Percentiles rank a stretch among this genome's conserved stretches.
Evolutionary conservation across 2,888 invertebrate genomes (phyloP).

Genomic region (Napeogenes sylphis): DNA sequence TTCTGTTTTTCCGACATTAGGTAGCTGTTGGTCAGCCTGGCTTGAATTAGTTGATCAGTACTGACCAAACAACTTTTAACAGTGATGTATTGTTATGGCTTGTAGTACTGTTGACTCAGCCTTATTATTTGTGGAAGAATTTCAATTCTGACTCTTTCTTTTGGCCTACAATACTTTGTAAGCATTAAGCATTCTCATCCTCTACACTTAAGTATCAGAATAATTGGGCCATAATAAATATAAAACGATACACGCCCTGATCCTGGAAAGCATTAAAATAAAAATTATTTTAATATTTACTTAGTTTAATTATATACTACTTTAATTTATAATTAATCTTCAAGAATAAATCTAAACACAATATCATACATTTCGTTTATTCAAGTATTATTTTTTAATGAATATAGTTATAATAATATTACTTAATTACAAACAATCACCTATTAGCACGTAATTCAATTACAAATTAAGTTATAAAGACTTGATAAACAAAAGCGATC

Average conservation of each 20-base stretch:
- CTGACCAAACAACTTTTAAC: conserved; percentile 5
- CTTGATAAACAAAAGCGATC: conserved; percentile 66
- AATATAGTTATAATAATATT: conserved; percentile 7
- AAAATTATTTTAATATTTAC: not conserved
- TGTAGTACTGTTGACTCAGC: conserved; percentile 11
- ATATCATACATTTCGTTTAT: not conserved
- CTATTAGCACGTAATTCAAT: conserved; percentile 43
- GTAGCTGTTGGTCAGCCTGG: conserved; percentile 47
- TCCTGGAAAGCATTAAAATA: conserved; percentile 1
- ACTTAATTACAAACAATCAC: conserved; percentile 12
- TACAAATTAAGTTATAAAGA: conserved; percentile 49
- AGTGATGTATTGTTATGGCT: conserved; percentile 1
- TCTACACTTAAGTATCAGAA: not conserved
- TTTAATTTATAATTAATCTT: not conserved
- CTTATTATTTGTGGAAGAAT: conserved; percentile 7
- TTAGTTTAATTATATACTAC: not conserved
- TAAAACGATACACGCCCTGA: conserved; percentile 1
- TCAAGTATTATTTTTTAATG: not conserved
- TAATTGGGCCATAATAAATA: not conserved
- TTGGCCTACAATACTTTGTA: not conserved
- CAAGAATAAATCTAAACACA: not conserved
- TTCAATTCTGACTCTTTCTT: conserved; percentile 9
- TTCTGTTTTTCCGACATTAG: conserved; percentile 74
- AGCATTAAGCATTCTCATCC: not conserved
- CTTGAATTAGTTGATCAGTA: conserved; percentile 17